A percentile compares a stretch with the other conserved stretches of the same genome.
phyloP scores from a whole-genome alignment of 2,888 invertebrate species.

The Andrena fulva region DNA sequence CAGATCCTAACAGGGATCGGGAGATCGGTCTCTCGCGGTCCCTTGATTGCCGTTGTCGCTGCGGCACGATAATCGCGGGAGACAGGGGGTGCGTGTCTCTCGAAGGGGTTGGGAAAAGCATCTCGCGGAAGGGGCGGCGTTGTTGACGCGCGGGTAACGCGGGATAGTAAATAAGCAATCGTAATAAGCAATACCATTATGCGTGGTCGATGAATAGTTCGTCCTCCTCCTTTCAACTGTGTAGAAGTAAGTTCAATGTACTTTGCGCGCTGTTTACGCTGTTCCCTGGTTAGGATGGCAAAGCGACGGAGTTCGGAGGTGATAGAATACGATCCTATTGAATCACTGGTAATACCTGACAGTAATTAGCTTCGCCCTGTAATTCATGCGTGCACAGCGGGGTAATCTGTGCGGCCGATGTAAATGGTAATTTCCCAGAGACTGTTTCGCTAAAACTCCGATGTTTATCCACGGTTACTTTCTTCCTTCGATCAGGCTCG shows the following conservation, averaged over 20 bases:
- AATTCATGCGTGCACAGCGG: constrained; percentile 35
- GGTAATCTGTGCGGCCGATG: not conserved
- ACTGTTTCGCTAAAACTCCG: constrained; percentile 8
- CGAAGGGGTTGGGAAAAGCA: too few species aligned
- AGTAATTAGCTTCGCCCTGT: constrained; percentile 7
- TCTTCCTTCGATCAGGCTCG: not conserved
- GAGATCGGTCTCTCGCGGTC: not conserved
- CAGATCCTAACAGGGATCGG: not conserved
- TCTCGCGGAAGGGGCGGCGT: too few species aligned
- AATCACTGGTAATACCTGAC: constrained; percentile 22
- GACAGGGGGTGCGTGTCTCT: not conserved
- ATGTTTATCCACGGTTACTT: not conserved
- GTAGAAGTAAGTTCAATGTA: constrained; percentile 7
- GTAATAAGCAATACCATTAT: not conserved
- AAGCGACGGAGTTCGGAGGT: constrained; percentile 29
- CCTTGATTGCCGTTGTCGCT: not conserved
- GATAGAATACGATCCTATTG: constrained; percentile 29
- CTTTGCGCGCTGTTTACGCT: constrained; percentile 10
- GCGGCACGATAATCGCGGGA: not conserved
- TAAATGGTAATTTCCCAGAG: not conserved
- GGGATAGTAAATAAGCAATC: constrained; percentile 3
- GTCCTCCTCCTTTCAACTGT: not conserved
- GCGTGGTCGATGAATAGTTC: not conserved
- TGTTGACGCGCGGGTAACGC: not conserved
- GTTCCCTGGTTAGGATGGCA: constrained; percentile 31